These are phyloP conservation scores for Myotis yumanensis DNA, from an alignment of 2,113 vertebrate genomes.

Conservation along the genomic window DNA sequence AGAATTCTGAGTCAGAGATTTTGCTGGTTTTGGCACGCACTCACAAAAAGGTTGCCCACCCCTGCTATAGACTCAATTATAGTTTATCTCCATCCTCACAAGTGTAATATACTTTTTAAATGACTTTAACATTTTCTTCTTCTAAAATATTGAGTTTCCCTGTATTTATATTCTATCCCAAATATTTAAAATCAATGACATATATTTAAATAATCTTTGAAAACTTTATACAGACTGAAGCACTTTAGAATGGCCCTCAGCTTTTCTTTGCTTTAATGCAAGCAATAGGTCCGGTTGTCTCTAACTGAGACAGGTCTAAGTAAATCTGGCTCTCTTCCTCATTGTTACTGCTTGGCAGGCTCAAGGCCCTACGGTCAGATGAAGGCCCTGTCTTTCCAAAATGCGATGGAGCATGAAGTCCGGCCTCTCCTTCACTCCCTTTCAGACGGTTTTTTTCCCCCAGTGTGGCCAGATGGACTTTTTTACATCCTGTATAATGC, in stretches of 20 bases:
- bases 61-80: neutral
- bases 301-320: conserved; percentile 60
- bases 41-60: too few species aligned
- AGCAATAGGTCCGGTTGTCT: conserved; percentile 58
- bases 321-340: conserved; percentile 33
- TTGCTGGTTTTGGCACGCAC: too few species aligned
- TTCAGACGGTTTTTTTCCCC: neutral
- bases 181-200: conserved; percentile 8
- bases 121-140: neutral
- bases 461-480: conserved; percentile 65
- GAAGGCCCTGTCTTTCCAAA: conserved; percentile 54
- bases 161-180: neutral
- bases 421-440: neutral
- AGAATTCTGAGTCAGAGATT: too few species aligned
- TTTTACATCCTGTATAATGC: conserved; percentile 60
- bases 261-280: conserved; percentile 46
- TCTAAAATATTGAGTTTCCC: neutral
- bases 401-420: neutral
- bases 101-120: neutral
- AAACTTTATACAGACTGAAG: neutral
- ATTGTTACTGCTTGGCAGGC: conserved; percentile 56
- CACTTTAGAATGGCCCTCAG: neutral
- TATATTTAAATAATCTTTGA: conserved; percentile 14
- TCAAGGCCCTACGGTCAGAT: conserved; percentile 22
- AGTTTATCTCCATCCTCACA: neutral